Base-by-base conservation (phyloP, 2,797 vertebrate species). In the Neoniphon sammara region DNA sequence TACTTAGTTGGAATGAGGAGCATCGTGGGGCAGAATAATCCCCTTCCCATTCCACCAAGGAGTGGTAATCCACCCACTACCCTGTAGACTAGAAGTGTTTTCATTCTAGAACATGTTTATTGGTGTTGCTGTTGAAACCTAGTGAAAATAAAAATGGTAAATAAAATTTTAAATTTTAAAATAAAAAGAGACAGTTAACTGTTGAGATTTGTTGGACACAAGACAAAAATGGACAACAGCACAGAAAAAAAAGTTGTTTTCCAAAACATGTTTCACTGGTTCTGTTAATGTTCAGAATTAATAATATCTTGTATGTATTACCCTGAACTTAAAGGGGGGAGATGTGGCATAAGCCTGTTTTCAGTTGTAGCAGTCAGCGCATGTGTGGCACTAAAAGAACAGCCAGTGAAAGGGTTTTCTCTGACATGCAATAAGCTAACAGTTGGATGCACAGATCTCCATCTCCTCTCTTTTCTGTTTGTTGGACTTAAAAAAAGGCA, bases 31-130 rank as follows among this genome's bases (percentile, higher is more conserved):
- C 47, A 65, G 63, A 36, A 65, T 53, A 46, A 65, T 30, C 47
- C 47, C 63, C 15, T 30, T 42, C 9, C 46, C 63, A n/a, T 65
- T 31, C 47, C 63, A 65, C 3, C 17, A 52, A 47, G 23, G 46
- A 4, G 30, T 53, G 63, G 63, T 52, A 52, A 47, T 65, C 44
- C 34, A 50, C 47, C 63, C 63, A 65, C 27, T 52, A 30, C 63
- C 63, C 42, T 63, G 50, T 52, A 52, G 31, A n/a, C n/a, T 36
- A 39, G 57, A n/a, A 10, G n/a, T 59, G 57, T 59, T 59, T 9
- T 44, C 42, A 10, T 5, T 52, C 20, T 52, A 6, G 50, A 52
- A 20, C 11, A 9, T 4, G 20, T 21, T 20, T 52, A 20, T 52
- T 52, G 50, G 20, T 52, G n/a, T 21, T 52, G 50, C 20, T 20